Percentiles rank a stretch among this genome's conserved stretches.
Conservation (phyloP, 2,113 vertebrate species). For the Phasianus colchicus region DNA sequence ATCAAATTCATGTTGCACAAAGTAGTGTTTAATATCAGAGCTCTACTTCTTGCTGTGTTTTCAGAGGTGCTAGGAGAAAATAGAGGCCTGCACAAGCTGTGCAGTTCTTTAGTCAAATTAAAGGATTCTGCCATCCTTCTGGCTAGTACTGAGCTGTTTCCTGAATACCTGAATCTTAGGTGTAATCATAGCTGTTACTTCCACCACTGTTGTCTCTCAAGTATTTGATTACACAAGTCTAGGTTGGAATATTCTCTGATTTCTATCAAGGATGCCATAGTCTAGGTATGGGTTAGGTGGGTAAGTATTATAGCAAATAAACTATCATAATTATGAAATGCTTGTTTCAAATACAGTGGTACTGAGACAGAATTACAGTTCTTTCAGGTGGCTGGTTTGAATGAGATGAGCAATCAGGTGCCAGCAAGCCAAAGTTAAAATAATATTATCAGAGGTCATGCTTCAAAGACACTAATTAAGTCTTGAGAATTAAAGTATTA, state of each 20-base stretch:
- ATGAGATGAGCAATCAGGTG: background rate
- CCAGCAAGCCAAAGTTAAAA: background rate
- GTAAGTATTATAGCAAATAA: background rate
- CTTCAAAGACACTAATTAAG: background rate
- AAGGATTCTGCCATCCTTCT: background rate
- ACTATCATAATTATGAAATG: background rate
- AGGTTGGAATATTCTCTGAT: background rate
- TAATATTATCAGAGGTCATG: background rate
- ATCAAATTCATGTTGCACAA: background rate
- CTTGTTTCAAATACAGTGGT: background rate
- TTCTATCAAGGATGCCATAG: background rate
- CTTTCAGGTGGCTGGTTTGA: background rate
- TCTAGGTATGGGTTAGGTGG: background rate
- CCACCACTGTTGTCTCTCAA: background rate
- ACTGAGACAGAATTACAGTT: background rate
- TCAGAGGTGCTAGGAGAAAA: background rate
- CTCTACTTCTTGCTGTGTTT: background rate
- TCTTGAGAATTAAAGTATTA: background rate
- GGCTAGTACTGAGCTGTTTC: background rate
- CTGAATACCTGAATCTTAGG: background rate
- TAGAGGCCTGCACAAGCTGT: background rate
- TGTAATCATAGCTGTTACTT: background rate
- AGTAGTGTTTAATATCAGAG: background rate
- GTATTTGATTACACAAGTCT: background rate
- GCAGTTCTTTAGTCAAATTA: background rate